These are phyloP conservation scores for Martes martes DNA, from an alignment of 2,113 vertebrate genomes.

Conservation along the genomic window DNA sequence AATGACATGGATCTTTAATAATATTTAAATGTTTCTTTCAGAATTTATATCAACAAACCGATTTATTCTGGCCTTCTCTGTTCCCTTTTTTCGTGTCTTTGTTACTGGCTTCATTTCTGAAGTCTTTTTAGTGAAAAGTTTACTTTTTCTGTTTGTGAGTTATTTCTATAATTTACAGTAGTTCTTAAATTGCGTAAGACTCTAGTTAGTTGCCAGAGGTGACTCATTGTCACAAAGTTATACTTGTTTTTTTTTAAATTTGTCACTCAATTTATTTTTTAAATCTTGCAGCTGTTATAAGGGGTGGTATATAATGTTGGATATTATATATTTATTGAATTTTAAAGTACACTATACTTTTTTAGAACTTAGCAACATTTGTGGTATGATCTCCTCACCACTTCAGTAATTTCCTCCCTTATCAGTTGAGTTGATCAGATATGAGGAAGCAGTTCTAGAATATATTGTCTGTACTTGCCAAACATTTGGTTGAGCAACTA, in stretches of 20 bases:
- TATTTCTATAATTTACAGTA: constrained; percentile 34
- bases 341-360: neutral
- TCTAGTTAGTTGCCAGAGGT: constrained; percentile 14
- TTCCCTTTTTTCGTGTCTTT: neutral
- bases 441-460: constrained; percentile 34
- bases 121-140: constrained; percentile 34
- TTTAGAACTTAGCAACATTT: constrained; percentile 10
- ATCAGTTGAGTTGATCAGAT: constrained; percentile 25
- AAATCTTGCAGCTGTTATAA: neutral
- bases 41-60: neutral
- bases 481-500: constrained; percentile 33
- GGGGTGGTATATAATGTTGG: neutral
- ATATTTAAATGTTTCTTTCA: constrained; percentile 21
- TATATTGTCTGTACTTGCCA: constrained; percentile 35
- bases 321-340: neutral
- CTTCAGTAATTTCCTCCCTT: constrained; percentile 8
- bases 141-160: constrained; percentile 22
- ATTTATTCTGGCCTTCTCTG: neutral
- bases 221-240: constrained; percentile 15
- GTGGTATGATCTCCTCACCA: neutral
- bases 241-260: constrained; percentile 41
- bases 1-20: neutral
- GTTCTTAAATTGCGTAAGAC: constrained; percentile 30
- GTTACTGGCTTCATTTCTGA: constrained; percentile 2
- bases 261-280: constrained; percentile 18